These are phyloP conservation scores for Cerceris ruficornis DNA, from an alignment of 2,888 invertebrate genomes.

Conservation along the genomic window DNA sequence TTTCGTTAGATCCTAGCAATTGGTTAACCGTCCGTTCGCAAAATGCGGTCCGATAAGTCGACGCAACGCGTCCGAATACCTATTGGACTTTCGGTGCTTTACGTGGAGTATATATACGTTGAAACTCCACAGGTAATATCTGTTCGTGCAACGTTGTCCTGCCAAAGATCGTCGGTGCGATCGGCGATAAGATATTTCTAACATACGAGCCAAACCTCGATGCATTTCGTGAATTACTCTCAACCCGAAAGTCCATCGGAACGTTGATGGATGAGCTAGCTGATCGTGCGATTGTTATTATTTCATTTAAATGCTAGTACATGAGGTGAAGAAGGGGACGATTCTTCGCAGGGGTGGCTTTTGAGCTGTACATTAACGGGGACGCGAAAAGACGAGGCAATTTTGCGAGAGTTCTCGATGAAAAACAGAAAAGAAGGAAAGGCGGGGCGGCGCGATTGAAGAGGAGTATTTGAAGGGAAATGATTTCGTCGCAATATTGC, in stretches of 20 bases:
- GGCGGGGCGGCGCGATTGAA: neutral
- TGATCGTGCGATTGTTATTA: neutral
- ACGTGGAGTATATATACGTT: neutral
- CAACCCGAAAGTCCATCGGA: neutral
- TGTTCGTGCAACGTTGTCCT: constrained; percentile 3
- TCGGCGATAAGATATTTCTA: constrained; percentile 15
- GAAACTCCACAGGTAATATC: neutral
- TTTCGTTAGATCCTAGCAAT: constrained; percentile 57
- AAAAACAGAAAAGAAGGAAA: neutral
- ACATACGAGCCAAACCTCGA: neutral
- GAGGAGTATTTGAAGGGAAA: neutral
- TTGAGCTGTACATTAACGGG: too few relatives aligned
- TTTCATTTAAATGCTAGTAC: too few relatives aligned
- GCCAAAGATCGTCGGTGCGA: neutral
- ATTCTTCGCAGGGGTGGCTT: too few relatives aligned
- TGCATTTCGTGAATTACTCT: neutral
- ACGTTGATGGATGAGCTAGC: neutral
- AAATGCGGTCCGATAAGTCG: constrained; percentile 45
- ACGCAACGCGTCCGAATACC: constrained; percentile 8
- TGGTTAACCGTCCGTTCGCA: constrained; percentile 47
- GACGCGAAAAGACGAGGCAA: too few relatives aligned
- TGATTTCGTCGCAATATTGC: neutral
- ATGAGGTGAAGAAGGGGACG: too few relatives aligned
- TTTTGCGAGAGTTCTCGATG: too few relatives aligned
- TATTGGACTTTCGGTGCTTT: constrained; percentile 28